A percentile compares a stretch with the other conserved stretches of the same genome.
phyloP scores from a whole-genome alignment of 2,888 invertebrate genomes.

The Pristionchus japonicus region DNA sequence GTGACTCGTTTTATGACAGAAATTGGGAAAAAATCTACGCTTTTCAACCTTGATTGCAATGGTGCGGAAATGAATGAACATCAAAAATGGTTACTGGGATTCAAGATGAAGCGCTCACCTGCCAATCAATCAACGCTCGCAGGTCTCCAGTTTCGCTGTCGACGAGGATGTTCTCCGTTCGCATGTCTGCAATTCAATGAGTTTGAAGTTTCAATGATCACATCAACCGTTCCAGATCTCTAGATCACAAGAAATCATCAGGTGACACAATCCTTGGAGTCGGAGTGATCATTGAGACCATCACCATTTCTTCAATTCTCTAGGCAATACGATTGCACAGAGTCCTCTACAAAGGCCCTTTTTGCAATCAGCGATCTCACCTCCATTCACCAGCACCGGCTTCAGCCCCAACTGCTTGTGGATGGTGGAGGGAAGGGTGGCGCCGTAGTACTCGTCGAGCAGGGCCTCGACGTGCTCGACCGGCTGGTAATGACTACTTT shows the following conservation, averaged over 20 bases:
- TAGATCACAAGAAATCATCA: too few species aligned
- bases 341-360: neutral
- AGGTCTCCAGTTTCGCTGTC: neutral
- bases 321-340: neutral
- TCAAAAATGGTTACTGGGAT: too few species aligned
- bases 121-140: slow-evolving; percentile 19
- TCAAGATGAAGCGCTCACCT: too few species aligned
- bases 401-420: slow-evolving; percentile 3
- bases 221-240: too few species aligned
- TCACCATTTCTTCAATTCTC: neutral
- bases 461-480: neutral
- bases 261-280: neutral
- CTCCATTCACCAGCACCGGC: slow-evolving; percentile 13
- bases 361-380: neutral
- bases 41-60: too few species aligned
- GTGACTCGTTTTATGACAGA: neutral
- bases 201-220: neutral
- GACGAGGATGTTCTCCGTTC: slow-evolving; percentile 2
- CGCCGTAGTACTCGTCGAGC: slow-evolving; percentile 8
- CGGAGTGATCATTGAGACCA: neutral
- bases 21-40: neutral
- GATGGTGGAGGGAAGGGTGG: neutral
- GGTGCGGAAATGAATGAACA: too few species aligned
- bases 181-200: neutral
- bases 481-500: neutral